phyloP scores from a whole-genome alignment of 2,113 vertebrate species.

The Elephantulus edwardii region DNA sequence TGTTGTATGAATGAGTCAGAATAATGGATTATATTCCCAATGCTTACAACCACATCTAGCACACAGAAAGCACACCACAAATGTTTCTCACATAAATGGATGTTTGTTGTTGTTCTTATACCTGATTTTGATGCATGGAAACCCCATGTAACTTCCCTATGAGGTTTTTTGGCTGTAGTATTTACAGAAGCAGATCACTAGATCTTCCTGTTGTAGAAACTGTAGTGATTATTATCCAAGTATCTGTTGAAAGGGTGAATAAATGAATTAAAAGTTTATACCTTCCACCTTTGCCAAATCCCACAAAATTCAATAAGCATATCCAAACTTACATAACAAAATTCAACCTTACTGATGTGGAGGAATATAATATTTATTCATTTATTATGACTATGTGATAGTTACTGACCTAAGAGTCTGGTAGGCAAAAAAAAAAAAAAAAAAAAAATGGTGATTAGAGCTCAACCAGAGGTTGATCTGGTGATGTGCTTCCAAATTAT shows the following conservation, averaged over 20 bases:
- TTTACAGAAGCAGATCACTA: too few species aligned
- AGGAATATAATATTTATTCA: background rate
- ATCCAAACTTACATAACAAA: background rate
- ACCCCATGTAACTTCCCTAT: too few species aligned
- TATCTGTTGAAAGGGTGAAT: background rate
- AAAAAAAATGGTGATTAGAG: background rate
- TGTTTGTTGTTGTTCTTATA: too few species aligned
- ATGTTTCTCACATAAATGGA: background rate
- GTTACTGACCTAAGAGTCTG: background rate
- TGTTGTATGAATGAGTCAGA: too few species aligned
- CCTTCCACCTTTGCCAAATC: background rate
- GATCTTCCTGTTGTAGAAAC: background rate
- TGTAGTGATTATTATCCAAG: background rate
- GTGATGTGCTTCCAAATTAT: background rate
- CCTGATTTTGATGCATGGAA: too few species aligned
- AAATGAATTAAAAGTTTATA: background rate
- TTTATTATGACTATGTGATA: background rate
- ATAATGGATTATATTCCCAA: background rate
- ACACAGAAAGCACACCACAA: background rate
- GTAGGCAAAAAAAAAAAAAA: background rate
- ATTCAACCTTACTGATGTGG: background rate
- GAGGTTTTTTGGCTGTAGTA: too few species aligned
- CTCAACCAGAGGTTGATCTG: background rate
- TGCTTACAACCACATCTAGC: background rate
- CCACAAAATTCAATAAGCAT: background rate